Percentiles rank a stretch among this genome's conserved stretches.
Evolutionary conservation across 2,113 vertebrate species (phyloP).

Genomic region (Prietella phreatophila): DNA sequence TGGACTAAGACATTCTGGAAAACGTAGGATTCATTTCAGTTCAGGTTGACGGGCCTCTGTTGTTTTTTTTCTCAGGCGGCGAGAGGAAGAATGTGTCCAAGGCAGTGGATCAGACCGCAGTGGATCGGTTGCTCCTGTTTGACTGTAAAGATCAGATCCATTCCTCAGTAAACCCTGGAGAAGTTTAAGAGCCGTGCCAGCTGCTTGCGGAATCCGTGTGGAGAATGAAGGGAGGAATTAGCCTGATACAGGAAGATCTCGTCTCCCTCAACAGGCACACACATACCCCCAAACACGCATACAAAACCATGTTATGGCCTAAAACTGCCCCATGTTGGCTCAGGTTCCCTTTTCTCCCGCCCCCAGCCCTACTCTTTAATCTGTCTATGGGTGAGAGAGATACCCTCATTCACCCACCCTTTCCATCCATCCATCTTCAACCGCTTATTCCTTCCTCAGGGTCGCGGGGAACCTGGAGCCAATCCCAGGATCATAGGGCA

Average conservation of each 20-base stretch:
- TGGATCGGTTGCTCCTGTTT: slow-evolving; percentile 13
- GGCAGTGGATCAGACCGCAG: slow-evolving; percentile 24
- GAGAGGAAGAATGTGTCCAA: not conserved
- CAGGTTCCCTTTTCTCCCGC: slow-evolving; percentile 9
- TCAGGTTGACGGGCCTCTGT: not conserved
- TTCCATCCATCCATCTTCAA: too few relatives aligned
- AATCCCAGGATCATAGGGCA: too few relatives aligned
- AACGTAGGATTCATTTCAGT: not conserved
- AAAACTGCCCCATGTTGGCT: slow-evolving; percentile 40
- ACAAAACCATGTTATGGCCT: slow-evolving; percentile 44
- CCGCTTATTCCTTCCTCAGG: too few relatives aligned
- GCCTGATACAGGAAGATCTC: slow-evolving; percentile 37
- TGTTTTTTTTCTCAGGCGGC: slow-evolving; percentile 6
- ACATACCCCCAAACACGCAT: not conserved
- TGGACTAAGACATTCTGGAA: not conserved
- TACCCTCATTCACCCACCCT: slow-evolving; percentile 27
- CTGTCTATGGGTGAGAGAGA: slow-evolving; percentile 46
- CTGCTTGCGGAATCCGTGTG: slow-evolving; percentile 46
- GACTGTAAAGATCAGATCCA: slow-evolving; percentile 31
- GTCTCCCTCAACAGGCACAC: slow-evolving; percentile 24
- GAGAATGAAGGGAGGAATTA: slow-evolving; percentile 45
- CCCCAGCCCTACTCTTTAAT: slow-evolving; percentile 49
- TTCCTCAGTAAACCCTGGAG: slow-evolving; percentile 34
- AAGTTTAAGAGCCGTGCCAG: slow-evolving; percentile 50
- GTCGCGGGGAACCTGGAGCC: too few relatives aligned